phyloP scores from a whole-genome alignment of 1,140 invertebrate species.

The Psilanteris sp. region DNA sequence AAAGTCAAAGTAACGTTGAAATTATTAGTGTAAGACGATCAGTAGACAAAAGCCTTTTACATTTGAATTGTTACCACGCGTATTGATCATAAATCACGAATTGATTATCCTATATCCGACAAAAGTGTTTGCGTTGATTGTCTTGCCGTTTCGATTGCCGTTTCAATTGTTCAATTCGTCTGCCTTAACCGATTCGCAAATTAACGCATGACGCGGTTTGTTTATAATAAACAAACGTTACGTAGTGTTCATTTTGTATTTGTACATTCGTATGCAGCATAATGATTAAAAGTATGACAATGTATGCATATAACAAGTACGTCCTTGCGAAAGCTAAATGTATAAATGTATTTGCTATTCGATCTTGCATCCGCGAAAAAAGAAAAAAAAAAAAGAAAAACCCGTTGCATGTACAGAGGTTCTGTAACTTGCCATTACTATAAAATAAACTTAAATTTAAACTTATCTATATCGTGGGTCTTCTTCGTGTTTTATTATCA shows the following conservation, averaged over 20 bases:
- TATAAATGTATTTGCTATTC: conserved; percentile 43
- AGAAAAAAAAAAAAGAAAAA: no score
- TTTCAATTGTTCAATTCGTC: no score
- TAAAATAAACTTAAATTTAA: conserved; percentile 33
- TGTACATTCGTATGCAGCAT: conserved; percentile 30
- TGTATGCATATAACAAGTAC: conserved; percentile 40
- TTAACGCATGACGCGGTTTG: no score
- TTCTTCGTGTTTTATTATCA: conserved; percentile 54
- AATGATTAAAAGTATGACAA: conserved; percentile 18
- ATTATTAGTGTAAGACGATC: no score
- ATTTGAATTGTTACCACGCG: no score
- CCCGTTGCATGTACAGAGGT: conserved; percentile 34
- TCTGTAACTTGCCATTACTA: conserved; percentile 35
- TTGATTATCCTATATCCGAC: no score
- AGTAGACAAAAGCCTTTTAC: no score
- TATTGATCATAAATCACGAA: no score
- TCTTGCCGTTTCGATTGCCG: no score
- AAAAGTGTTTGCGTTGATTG: no score
- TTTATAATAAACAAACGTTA: conserved; percentile 8
- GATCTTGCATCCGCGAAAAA: conserved; percentile 26
- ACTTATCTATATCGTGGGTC: conserved; percentile 47
- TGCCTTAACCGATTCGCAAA: no score
- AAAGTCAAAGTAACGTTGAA: conserved; percentile 3
- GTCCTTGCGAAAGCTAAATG: conserved; percentile 58
- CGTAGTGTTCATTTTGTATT: conserved; percentile 23